Evolutionary conservation across 1,140 invertebrate species (phyloP), one percentile per base, ranked within the genome.

Genomic region (Dolichoris vasculosae): DNA sequence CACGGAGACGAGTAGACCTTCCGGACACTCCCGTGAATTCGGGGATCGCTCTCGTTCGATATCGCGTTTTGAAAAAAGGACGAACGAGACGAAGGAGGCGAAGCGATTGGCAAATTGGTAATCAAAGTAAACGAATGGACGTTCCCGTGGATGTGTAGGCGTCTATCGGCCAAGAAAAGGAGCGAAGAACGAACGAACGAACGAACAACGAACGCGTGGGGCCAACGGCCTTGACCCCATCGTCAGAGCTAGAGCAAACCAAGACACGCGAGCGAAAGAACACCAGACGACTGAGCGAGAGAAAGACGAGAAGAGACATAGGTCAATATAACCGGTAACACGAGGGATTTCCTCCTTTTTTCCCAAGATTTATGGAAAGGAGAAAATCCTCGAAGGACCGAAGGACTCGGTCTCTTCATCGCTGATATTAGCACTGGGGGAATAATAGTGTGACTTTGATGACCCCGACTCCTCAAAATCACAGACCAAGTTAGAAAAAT

Each of bases 161-260:
- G 69, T 71, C 71, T n/a, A 88, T 84, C 75, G 82, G 55, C 82
- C 20, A 64, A 46, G 20, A 83, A 87, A 85, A 48, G 30, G 15
- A 43, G 38, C 32, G 38, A 76, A 0, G 30, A n/a, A 9, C 32
- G 20, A 59, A 63, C 23, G 80, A 76, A 81, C 23, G 59, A 78
- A 82, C 82, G 82, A 83, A 86, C 86, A 78, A 82, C 82, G 82
- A 83, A 86, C 86, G 87, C 88, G 89, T 81, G 87, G 89, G 89
- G 89, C 88, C 88, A 90, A 89, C 89, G 90, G 88, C 91, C 91
- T 92, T 92, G 91, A 92, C 91, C 91, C 90, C 89, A 89, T 92
- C 89, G 83, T 87, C 75, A 79, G 73, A 40, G 43, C 77, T 86
- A 51, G 73, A 55, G 59, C 76, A 81, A 84, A 87, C 77, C 81